Conservation (phyloP, 2,888 invertebrate genomes). For the Limnephilus auricula region DNA sequence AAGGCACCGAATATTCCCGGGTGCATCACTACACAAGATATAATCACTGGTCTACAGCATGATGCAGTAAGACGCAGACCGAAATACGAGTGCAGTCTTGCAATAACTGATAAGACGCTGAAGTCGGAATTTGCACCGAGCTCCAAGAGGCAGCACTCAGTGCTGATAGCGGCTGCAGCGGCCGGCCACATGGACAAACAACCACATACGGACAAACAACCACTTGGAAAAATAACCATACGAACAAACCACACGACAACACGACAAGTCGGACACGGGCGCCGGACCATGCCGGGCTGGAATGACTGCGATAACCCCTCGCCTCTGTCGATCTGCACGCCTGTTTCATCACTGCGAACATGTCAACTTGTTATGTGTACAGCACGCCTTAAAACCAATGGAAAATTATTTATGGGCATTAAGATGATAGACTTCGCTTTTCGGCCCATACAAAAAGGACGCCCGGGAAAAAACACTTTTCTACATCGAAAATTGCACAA, state of each 20-base stretch:
- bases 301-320: slow-evolving; percentile 7
- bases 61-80: neutral
- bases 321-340: neutral
- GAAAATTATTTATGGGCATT: neutral
- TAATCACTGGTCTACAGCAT: neutral
- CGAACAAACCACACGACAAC: no score
- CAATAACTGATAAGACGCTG: neutral
- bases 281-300: neutral
- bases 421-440: no score
- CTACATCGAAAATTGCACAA: no score
- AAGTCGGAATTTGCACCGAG: slow-evolving; percentile 15
- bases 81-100: neutral
- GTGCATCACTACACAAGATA: no score
- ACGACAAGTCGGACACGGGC: neutral
- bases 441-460: no score
- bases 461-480: no score
- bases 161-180: slow-evolving; percentile 1
- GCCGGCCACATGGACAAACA: neutral
- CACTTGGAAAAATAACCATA: neutral
- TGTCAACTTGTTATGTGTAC: neutral
- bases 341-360: neutral
- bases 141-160: neutral
- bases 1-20: no score
- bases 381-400: neutral
- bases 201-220: neutral